Evolutionary conservation across 2,888 invertebrate genomes (phyloP).

Genomic region (Tipula lateralis): DNA sequence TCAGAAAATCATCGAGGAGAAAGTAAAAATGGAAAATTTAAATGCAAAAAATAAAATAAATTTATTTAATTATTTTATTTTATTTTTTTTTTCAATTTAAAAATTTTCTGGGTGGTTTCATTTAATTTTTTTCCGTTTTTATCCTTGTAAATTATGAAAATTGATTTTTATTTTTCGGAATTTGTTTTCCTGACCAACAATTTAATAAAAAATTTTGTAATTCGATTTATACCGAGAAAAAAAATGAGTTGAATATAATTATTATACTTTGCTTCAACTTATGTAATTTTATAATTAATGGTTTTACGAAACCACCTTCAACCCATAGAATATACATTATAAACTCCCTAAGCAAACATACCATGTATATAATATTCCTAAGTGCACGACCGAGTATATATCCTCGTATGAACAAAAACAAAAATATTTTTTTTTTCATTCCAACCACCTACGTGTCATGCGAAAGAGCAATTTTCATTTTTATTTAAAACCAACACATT

Average conservation of each 20-base stretch:
- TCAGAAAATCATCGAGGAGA: not conserved
- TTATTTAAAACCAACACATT: not conserved
- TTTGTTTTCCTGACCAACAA: not conserved
- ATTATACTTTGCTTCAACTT: not conserved
- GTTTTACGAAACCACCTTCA: not conserved
- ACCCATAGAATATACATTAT: not conserved
- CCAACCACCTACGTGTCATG: not conserved
- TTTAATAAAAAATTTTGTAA: not conserved
- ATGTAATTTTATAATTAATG: not conserved
- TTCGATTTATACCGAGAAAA: not conserved
- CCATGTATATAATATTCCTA: not conserved
- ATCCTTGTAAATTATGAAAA: not conserved
- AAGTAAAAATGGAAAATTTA: not conserved
- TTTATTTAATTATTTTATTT: slow-evolving; percentile 24
- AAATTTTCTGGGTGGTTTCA: slow-evolving; percentile 24
- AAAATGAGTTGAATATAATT: not conserved
- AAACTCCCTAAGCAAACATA: not conserved
- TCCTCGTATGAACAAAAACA: not conserved
- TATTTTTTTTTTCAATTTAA: slow-evolving; percentile 13
- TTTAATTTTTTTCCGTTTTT: slow-evolving; percentile 13
- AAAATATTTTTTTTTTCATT: not conserved
- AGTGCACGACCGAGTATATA: not conserved
- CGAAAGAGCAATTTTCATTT: not conserved
- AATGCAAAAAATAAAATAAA: not conserved
- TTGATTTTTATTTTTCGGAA: not conserved